Evolutionary conservation across 2,113 vertebrate species (phyloP).

Genomic region (Campylorhamphus procurvoides): DNA sequence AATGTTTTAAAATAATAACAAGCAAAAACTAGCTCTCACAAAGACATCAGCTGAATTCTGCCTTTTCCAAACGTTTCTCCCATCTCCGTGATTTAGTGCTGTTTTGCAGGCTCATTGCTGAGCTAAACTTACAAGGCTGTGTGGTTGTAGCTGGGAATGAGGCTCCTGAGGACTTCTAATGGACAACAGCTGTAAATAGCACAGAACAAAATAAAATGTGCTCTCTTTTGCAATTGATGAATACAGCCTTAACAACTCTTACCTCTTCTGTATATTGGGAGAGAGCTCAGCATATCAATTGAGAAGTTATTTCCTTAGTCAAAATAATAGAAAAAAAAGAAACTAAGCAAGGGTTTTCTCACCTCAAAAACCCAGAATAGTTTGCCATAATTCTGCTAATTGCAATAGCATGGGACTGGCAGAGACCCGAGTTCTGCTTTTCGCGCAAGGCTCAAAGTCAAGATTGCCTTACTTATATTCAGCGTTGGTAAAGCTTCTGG

Average conservation of each 20-base stretch:
- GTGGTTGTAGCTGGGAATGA: conserved; percentile 42
- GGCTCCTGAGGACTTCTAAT: conserved; percentile 66
- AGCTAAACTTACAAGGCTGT: conserved; percentile 57
- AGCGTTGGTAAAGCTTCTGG: background rate
- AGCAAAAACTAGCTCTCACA: background rate
- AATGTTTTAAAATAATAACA: background rate
- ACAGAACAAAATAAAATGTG: conserved; percentile 15
- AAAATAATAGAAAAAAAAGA: background rate
- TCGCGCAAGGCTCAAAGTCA: background rate
- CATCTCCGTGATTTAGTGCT: conserved; percentile 61
- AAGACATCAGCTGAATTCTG: conserved; percentile 25
- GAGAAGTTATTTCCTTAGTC: background rate
- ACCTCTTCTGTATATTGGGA: background rate
- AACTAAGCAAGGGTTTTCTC: background rate
- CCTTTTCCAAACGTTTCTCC: conserved; percentile 33
- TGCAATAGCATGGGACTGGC: background rate
- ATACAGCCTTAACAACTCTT: conserved; percentile 47
- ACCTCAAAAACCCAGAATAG: background rate
- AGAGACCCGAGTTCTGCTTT: background rate
- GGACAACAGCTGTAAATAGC: conserved; percentile 72
- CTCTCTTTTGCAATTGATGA: conserved; percentile 49
- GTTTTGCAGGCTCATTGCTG: conserved; percentile 42
- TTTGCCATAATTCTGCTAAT: background rate
- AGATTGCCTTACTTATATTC: background rate
- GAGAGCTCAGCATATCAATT: background rate